Evolutionary conservation across 2,888 invertebrate genomes (phyloP), one percentile per base, ranked within the genome.

Genomic region (Junonia oenone): DNA sequence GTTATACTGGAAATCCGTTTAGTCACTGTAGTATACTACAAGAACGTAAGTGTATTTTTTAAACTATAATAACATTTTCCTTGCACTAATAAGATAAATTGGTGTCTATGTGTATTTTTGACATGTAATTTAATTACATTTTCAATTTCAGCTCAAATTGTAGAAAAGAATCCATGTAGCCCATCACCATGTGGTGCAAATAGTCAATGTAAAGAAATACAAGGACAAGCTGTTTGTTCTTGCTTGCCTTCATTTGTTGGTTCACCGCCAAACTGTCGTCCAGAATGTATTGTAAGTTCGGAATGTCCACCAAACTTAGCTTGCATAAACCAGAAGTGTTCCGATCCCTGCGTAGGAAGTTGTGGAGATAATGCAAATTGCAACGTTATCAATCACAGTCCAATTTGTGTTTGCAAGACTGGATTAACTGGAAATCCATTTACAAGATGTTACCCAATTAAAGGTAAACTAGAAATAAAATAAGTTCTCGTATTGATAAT

Each of bases 351-450:
- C 65, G 84, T 90, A 17, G 92, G 92, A 19, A 82, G 91, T 15
- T 94, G 94, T 66, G 94, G 94, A 14, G 80, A 88, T 53, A 91
- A 91, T 68, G 91, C 94, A 2, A 88, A 91, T 54, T 94, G 94
- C 66, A 91, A 91, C 58, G 93, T 93, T 2, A 91, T 92, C 19
- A 93, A 93, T 65, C 94, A 94, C 65, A 92, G 93, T 72, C 95
- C 96, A 1, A 94, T 95, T 68, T 96, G 96, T 72, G 93, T 93
- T 56, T 96, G 96, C 69, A 92, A 93, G 61, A 84, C 91, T 56
- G 92, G 93, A 35, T 92, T 93, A 65, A 93, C 93, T 2, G 96
- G 96, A 58, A 94, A 95, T 91, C 95, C 96, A 19, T 95, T 95
- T 70, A 91, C 93, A n/a, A 91, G 92, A 71, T 95, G 95, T 66